A percentile compares a stretch with the other conserved stretches of the same genome.
Conservation (phyloP, 2,113 vertebrate species). For the Stegastes partitus region DNA sequence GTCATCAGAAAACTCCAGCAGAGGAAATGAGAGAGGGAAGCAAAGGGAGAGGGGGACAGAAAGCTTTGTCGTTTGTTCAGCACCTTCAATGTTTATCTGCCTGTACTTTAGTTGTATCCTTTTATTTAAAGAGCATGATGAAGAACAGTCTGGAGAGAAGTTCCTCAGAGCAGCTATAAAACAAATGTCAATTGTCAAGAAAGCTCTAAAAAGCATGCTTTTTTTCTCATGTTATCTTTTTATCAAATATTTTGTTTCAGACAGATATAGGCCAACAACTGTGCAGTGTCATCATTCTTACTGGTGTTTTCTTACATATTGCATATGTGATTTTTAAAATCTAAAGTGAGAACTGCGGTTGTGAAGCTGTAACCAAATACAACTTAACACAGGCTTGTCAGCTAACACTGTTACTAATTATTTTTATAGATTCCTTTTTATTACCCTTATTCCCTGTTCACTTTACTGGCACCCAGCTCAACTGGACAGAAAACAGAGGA, state of each 20-base stretch:
- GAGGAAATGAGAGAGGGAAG: neutral
- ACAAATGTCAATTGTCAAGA: neutral
- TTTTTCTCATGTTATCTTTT: neutral
- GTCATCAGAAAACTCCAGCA: constrained; percentile 41
- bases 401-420: no score
- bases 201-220: neutral
- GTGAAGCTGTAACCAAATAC: no score
- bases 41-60: neutral
- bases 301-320: no score
- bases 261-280: no score
- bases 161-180: neutral
- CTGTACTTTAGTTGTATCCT: constrained; percentile 7
- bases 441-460: no score
- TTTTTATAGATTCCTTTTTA: no score
- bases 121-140: neutral
- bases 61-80: constrained; percentile 7
- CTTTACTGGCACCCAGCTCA: no score
- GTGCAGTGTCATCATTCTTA: no score
- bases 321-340: no score
- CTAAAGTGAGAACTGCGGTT: no score
- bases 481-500: no score
- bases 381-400: no score
- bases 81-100: neutral
- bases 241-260: neutral
- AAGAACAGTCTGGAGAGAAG: neutral